Conservation (phyloP, 2,113 vertebrate genomes). For the Perognathus longimembris region DNA sequence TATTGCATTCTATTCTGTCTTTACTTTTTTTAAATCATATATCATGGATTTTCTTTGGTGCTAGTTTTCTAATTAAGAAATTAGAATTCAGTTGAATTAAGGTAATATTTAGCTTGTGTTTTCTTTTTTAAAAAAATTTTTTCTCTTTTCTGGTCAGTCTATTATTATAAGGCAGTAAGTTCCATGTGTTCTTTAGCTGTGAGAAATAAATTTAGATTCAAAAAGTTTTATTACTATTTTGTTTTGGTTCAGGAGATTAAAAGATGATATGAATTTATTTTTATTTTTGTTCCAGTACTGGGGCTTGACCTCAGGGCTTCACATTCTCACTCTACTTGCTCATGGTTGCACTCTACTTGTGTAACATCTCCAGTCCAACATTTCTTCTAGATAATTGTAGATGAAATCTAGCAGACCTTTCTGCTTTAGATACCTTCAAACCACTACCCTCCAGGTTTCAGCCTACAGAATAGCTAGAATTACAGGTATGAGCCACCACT, state of each 20-base stretch:
- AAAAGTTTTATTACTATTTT: slow-evolving; percentile 10
- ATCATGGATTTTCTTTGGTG: not conserved
- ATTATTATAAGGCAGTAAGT: slow-evolving; percentile 49
- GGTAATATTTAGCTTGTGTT: slow-evolving; percentile 10
- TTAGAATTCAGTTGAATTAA: not conserved
- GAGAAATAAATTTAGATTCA: slow-evolving; percentile 23
- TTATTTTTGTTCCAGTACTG: too few species aligned
- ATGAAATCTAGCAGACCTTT: too few species aligned
- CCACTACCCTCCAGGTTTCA: too few species aligned
- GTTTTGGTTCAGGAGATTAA: not conserved
- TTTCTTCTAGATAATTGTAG: too few species aligned
- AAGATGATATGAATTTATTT: too few species aligned
- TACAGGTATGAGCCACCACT: too few species aligned
- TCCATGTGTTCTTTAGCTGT: slow-evolving; percentile 16
- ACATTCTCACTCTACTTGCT: too few species aligned
- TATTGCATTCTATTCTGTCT: not conserved
- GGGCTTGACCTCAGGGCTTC: too few species aligned
- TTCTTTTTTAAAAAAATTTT: slow-evolving; percentile 11
- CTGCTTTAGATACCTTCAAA: too few species aligned
- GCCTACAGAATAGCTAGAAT: too few species aligned
- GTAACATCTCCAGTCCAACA: too few species aligned
- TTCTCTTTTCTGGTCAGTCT: slow-evolving; percentile 13
- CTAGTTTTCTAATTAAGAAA: not conserved
- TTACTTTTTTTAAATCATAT: not conserved
- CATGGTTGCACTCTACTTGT: too few species aligned